Base-by-base conservation (phyloP, 2,113 vertebrate species). In the Amphiprion percula region DNA sequence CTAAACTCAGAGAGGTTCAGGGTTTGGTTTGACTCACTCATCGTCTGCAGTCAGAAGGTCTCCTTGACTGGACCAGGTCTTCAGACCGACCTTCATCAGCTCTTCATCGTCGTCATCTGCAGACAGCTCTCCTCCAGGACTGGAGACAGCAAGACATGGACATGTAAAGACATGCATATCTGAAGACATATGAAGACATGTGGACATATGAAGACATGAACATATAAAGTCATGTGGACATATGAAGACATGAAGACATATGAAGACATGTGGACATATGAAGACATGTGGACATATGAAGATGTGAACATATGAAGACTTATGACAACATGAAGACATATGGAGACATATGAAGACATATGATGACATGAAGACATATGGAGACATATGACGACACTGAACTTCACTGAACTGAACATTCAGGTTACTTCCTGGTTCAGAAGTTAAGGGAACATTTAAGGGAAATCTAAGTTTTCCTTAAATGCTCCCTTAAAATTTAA, bases 1-100 rank as follows among this genome's bases (percentile, higher is more conserved):
- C 12, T 44, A 44, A 0, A 16, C 11, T 52, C 28, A 37, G 6
- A 8, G 10, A n/a, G 49, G 68, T 11, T 41, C 4, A 24, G 24
- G 61, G 54, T 24, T 50, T 4, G 12, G 0, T 41, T 1, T 56
- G 28, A 83, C 94, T 92, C 73, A 95, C 95, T 88, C 80, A 21
- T 96, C 91, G 0, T 93, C 94, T 21, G 87, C 92, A 28, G 46
- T 77, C 79, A 95, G 92, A 0, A 91, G 85, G 10, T 85, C 92
- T 21, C 54, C 68, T 37, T 80, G 93, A 55, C 80, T 85, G 0
- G 82, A 44, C 89, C 74, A 87, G 84, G 14, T 60, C 67, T 74
- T 75, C 30, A 63, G 41, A 24, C 56, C 7, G 0, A 3, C 59
- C 84, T 1, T 1, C 26, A 65, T 1, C 0, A 90, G 91, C 10